Conservation (phyloP, 2,888 invertebrate genomes). For the Lasius fuliginosus region DNA sequence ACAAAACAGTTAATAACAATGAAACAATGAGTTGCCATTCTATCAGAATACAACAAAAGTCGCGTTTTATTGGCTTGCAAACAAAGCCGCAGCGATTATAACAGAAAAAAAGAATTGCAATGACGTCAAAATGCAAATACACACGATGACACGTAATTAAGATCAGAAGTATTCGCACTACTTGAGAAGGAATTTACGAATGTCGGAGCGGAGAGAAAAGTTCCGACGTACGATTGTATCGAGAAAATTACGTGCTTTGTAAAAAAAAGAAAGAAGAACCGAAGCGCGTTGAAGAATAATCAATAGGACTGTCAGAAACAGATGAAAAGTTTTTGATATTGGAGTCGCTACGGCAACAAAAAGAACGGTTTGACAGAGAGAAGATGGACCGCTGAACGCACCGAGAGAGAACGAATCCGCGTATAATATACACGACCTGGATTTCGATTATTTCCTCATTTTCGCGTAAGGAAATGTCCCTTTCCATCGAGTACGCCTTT, state of each 20-base stretch:
- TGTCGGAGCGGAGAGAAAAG: slow-evolving; percentile 8
- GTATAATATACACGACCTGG: slow-evolving; percentile 60
- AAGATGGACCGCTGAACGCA: slow-evolving; percentile 58
- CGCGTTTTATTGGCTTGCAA: slow-evolving; percentile 15
- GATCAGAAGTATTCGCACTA: slow-evolving; percentile 11
- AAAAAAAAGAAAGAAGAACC: slow-evolving; percentile 39
- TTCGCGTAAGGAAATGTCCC: slow-evolving; percentile 5
- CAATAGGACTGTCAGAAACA: slow-evolving; percentile 63
- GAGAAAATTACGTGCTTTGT: slow-evolving; percentile 51
- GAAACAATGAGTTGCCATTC: not conserved
- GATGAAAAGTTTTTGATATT: slow-evolving; percentile 70
- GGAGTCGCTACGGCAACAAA: slow-evolving; percentile 64
- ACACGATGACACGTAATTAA: slow-evolving; percentile 34
- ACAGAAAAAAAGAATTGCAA: not conserved
- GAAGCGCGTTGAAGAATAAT: slow-evolving; percentile 44
- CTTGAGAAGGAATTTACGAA: slow-evolving; percentile 21
- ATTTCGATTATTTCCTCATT: slow-evolving; percentile 50
- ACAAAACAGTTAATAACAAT: not conserved
- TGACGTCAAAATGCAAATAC: slow-evolving; percentile 10
- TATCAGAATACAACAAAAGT: not conserved
- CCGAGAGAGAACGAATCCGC: slow-evolving; percentile 57
- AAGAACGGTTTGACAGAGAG: slow-evolving; percentile 60
- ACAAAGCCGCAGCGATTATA: slow-evolving; percentile 20
- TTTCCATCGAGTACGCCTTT: not conserved
- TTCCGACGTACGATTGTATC: slow-evolving; percentile 43